Percentiles rank a stretch among this genome's conserved stretches.
Conservation (phyloP, 2,797 vertebrate genomes). For the Premnoplex brunnescens region DNA sequence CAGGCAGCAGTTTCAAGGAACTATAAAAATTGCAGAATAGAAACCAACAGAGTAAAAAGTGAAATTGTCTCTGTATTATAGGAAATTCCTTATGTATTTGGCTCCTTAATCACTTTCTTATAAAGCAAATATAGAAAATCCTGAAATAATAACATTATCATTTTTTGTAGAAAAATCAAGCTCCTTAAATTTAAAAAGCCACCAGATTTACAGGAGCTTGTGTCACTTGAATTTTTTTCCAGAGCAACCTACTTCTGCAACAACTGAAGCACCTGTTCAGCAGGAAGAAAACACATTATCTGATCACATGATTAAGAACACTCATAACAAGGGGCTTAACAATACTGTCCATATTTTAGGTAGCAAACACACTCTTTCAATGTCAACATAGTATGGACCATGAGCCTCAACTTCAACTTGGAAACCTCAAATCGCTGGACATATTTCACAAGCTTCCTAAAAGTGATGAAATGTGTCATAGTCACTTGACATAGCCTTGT, state of each 20-base stretch:
- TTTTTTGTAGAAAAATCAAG: not conserved
- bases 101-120: not conserved
- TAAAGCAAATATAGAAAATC: not conserved
- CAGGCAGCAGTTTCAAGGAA: not conserved
- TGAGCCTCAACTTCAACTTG: not conserved
- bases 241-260: not conserved
- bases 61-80: not conserved
- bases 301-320: not conserved
- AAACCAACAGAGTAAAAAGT: not conserved
- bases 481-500: not conserved
- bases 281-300: not conserved
- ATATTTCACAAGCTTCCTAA: not conserved
- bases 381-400: not conserved
- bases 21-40: not conserved
- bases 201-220: not conserved
- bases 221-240: not conserved
- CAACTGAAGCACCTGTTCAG: not conserved
- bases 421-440: not conserved
- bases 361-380: not conserved
- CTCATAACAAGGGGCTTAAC: not conserved
- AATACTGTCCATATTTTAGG: not conserved
- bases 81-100: not conserved
- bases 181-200: not conserved
- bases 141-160: not conserved
- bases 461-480: not conserved